Evolutionary conservation across 2,797 vertebrate genomes (phyloP).

Genomic region (Euthynnus affinis): DNA sequence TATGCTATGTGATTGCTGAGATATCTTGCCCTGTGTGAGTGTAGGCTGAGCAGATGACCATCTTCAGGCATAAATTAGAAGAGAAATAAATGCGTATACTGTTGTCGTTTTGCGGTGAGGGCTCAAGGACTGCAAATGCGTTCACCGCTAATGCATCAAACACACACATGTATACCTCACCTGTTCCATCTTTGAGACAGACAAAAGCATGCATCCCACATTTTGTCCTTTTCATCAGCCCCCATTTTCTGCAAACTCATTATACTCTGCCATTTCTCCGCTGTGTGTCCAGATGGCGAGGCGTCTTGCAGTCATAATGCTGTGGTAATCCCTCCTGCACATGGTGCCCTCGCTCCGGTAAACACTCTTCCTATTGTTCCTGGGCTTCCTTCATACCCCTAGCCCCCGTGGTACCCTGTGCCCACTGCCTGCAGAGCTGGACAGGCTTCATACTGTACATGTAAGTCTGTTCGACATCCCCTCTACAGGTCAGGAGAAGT

Average conservation of each 20-base stretch:
- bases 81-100: not conserved
- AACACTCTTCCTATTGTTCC: constrained; percentile 79
- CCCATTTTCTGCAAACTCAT: constrained; percentile 69
- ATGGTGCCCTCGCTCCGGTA: constrained; percentile 78
- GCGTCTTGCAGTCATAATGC: constrained; percentile 80
- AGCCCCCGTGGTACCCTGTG: constrained; percentile 3
- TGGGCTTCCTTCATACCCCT: constrained; percentile 54
- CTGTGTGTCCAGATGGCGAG: constrained; percentile 80
- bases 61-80: not conserved
- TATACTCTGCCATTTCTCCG: constrained; percentile 66
- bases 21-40: not conserved
- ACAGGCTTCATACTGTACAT: constrained; percentile 38
- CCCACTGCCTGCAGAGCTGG: constrained; percentile 32
- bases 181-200: constrained; percentile 46
- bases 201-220: constrained; percentile 49
- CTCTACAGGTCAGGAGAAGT: constrained; percentile 30
- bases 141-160: not conserved
- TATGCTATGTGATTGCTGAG: not conserved
- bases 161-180: constrained; percentile 24
- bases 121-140: not conserved
- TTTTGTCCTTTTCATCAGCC: constrained; percentile 50
- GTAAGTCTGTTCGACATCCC: constrained; percentile 25
- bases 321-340: constrained; percentile 81
- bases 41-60: not conserved
- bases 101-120: not conserved